Evolutionary conservation across 2,888 invertebrate species (phyloP), one percentile per base, ranked within the genome.

Genomic region (Himalopsyche japonica): DNA sequence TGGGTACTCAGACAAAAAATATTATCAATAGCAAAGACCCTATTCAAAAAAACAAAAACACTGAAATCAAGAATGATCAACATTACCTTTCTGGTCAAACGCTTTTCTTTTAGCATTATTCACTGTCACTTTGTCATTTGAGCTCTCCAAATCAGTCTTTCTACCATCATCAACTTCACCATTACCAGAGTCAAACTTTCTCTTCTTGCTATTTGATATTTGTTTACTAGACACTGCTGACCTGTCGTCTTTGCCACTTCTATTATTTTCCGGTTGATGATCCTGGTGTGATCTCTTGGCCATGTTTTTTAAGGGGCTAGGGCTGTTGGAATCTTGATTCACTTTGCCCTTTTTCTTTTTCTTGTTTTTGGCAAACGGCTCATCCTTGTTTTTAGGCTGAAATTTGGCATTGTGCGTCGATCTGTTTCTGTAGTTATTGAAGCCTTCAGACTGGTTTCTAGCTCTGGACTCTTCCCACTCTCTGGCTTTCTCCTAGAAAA

Each of bases 321-420:
- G 34, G 81, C 79, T 79, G 64, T 20, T 18, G 48, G 57, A 24
- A 48, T 30, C 78, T 48, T 48, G 20, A 32, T 20, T 57, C 81
- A 32, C 76, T 76, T 84, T 64, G 76, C 64, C 64, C 12, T 79
- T 86, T 70, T 83, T 84, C 24, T 82, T 79, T 80, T 84, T 82
- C 48, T 84, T 80, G 32, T 64, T 81, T 37, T 76, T 82, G 76
- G 70, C 32, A 20, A 64, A 32, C 34, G 81, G 87, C 32, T 89
- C 88, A 87, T 88, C 88, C 85, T 88, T 43, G 85, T 57, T 89
- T 88, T 24, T 88, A 87, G 80, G 83, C 80, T 43, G 86, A 57
- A 7, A 85, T 79, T 86, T 88, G 32, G 47, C 47, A 76, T 57
- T 81, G 30, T 80, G 80, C 32, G 82, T 43, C 12, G 79, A 57